Percentiles rank a stretch among this genome's conserved stretches.
Evolutionary conservation across 2,113 vertebrate genomes (phyloP).

Genomic region (Sinocyclocheilus rhinocerous): DNA sequence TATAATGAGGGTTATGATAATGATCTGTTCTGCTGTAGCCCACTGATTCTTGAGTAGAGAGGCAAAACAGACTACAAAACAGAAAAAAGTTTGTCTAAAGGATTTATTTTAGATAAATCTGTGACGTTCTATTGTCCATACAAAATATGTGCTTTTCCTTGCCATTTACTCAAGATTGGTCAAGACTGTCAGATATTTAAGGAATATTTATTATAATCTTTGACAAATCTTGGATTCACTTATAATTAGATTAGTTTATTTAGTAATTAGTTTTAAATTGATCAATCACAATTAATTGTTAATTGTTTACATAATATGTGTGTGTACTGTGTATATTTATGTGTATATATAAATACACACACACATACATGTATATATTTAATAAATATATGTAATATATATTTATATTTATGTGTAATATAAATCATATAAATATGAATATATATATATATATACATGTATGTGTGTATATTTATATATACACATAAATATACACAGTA

Average conservation of each 20-base stretch:
- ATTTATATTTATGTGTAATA: too few relatives aligned
- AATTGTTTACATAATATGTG: not conserved
- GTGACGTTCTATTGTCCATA: not conserved
- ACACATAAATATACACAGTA: too few relatives aligned
- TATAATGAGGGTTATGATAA: not conserved
- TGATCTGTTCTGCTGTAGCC: not conserved
- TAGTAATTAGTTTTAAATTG: too few relatives aligned
- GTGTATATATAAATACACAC: too few relatives aligned
- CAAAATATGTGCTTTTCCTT: not conserved
- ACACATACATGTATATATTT: too few relatives aligned
- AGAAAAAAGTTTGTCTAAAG: not conserved
- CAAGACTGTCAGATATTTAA: not conserved
- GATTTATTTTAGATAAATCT: not conserved
- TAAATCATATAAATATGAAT: too few relatives aligned
- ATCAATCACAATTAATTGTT: too few relatives aligned
- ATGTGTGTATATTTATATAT: too few relatives aligned
- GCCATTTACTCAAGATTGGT: not conserved
- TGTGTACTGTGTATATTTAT: not conserved
- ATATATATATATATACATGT: too few relatives aligned
- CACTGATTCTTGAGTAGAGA: conserved; percentile 12
- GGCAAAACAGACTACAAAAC: not conserved
- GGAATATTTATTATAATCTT: not conserved
- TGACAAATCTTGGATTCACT: not conserved
- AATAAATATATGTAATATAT: too few relatives aligned
- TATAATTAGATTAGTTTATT: too few relatives aligned